Evolutionary conservation across 1,140 invertebrate species (phyloP).

Genomic region (Halyomorpha halys): DNA sequence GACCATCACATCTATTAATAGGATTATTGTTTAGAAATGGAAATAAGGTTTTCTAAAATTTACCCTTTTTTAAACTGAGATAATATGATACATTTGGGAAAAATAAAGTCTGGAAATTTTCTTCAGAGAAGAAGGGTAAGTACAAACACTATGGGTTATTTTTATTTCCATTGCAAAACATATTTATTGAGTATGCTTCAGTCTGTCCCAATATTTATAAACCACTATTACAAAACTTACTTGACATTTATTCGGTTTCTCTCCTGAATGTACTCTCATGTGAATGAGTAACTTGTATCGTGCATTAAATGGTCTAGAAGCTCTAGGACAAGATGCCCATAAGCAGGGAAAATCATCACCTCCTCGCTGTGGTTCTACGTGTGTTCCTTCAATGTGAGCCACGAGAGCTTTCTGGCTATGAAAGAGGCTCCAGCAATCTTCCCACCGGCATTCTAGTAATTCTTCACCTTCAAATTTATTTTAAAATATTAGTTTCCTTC

Average conservation of each 20-base stretch:
- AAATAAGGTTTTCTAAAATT: too few relatives aligned
- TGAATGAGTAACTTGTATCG: conserved; percentile 93
- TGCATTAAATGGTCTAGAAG: conserved; percentile 84
- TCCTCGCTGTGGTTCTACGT: conserved; percentile 54
- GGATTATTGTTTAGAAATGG: too few relatives aligned
- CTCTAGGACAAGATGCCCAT: conserved; percentile 78
- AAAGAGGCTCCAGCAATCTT: conserved; percentile 70
- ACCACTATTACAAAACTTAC: conserved; percentile 52
- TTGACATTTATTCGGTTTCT: conserved; percentile 92
- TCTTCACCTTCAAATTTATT: conserved; percentile 22
- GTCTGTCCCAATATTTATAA: too few relatives aligned
- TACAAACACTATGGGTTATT: too few relatives aligned
- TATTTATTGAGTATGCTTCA: too few relatives aligned
- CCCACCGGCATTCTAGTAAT: conserved; percentile 61
- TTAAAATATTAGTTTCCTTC: too few relatives aligned
- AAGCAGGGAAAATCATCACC: conserved; percentile 76
- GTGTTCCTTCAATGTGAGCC: conserved; percentile 79
- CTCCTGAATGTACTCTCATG: conserved; percentile 90
- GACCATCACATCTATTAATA: too few relatives aligned
- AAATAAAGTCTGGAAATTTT: too few relatives aligned
- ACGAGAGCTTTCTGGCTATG: conserved; percentile 69
- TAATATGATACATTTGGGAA: too few relatives aligned
- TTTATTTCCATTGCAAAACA: too few relatives aligned
- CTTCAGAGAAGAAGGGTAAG: too few relatives aligned
- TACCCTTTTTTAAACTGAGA: too few relatives aligned